Evolutionary conservation across 2,113 vertebrate genomes (phyloP).

Genomic region (Cairina moschata): DNA sequence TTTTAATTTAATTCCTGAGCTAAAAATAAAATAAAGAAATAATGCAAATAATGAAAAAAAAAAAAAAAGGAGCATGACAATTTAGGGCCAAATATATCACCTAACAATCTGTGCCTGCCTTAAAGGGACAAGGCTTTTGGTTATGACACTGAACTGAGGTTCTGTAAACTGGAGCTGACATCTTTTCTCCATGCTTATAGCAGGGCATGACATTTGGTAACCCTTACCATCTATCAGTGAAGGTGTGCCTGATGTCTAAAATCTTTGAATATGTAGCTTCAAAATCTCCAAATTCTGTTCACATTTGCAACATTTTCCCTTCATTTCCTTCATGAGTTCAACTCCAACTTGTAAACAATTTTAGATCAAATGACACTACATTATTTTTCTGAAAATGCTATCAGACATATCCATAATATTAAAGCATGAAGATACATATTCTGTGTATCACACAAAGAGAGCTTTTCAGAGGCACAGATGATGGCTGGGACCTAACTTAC

Average conservation of each 20-base stretch:
- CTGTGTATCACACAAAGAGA: background rate
- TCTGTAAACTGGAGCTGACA: background rate
- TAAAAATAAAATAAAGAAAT: background rate
- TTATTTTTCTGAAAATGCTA: background rate
- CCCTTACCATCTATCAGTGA: background rate
- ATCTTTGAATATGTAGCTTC: background rate
- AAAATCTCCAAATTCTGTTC: background rate
- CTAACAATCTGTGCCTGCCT: background rate
- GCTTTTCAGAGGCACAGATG: background rate
- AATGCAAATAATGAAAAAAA: background rate
- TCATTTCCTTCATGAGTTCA: background rate
- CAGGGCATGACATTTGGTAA: background rate
- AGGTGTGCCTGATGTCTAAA: background rate
- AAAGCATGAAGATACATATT: background rate
- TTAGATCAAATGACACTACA: background rate
- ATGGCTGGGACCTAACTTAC: background rate
- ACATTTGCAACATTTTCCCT: background rate
- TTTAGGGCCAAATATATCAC: background rate
- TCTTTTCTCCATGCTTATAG: background rate
- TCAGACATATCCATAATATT: background rate
- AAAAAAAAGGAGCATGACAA: background rate
- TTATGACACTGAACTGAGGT: background rate
- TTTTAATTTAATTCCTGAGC: background rate
- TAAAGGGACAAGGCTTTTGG: background rate
- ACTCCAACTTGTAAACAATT: background rate